phyloP scores from a whole-genome alignment of 2,888 invertebrate species.

The Thyatira batis region DNA sequence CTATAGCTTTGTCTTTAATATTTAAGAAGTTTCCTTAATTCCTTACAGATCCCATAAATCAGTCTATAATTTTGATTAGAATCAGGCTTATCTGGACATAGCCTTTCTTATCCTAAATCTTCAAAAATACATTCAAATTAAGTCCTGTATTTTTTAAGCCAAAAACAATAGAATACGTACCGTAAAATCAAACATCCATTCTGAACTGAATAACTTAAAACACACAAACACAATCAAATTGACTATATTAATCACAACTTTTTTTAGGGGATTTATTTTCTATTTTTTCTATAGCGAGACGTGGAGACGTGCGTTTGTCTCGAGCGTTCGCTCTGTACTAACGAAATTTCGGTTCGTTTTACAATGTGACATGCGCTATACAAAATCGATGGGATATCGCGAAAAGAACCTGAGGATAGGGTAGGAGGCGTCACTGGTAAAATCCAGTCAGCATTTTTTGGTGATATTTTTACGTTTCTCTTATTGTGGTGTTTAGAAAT shows the following conservation, averaged over 20 bases:
- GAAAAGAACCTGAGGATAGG: conserved; percentile 9
- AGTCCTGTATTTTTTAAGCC: no score
- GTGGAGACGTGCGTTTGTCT: conserved; percentile 3
- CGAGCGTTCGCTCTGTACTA: conserved; percentile 8
- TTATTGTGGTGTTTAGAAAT: neutral
- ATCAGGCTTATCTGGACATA: no score
- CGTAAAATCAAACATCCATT: neutral
- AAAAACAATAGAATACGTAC: neutral
- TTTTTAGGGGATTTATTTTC: neutral
- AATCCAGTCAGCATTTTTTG: conserved; percentile 27
- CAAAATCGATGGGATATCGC: conserved; percentile 71
- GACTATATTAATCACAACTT: conserved; percentile 2
- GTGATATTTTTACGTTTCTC: conserved; percentile 9
- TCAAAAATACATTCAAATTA: no score
- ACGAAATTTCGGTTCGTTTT: conserved; percentile 8
- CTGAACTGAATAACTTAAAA: neutral
- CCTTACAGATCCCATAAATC: no score
- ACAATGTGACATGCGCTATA: conserved; percentile 70
- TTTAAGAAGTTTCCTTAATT: no score
- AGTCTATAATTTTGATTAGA: no score
- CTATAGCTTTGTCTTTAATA: no score
- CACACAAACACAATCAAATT: neutral
- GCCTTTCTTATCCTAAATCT: no score
- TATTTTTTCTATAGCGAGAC: conserved; percentile 1
- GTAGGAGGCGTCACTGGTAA: conserved; percentile 13